Conservation (phyloP, 2,888 invertebrate genomes). For the Athalia cordata region DNA sequence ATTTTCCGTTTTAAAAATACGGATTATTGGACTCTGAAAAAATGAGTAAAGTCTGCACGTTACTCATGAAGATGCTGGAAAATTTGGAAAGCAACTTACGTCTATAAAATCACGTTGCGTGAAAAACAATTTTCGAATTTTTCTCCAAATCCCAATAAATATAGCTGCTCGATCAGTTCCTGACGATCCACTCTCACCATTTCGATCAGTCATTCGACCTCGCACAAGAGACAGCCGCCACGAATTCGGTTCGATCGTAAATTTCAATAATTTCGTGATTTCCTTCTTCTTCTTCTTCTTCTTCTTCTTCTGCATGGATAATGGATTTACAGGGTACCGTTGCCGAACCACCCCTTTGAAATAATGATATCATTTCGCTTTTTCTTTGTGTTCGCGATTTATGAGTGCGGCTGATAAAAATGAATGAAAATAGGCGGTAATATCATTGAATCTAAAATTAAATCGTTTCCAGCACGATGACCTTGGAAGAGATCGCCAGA, state of each 20-base stretch:
- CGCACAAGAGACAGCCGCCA: background rate
- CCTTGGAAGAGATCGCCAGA: background rate
- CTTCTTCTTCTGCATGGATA: too few relatives aligned
- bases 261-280: slow-evolving; percentile 35
- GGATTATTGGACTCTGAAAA: too few relatives aligned
- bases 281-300: slow-evolving; percentile 4
- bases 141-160: too few relatives aligned
- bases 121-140: too few relatives aligned
- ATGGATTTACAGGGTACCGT: slow-evolving; percentile 4
- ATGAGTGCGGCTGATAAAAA: background rate
- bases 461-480: slow-evolving; percentile 9
- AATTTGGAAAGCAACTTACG: too few relatives aligned
- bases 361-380: background rate
- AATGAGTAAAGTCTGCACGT: too few relatives aligned
- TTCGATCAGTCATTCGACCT: slow-evolving; percentile 4
- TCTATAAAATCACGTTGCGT: too few relatives aligned
- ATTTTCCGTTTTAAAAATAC: too few relatives aligned
- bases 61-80: too few relatives aligned
- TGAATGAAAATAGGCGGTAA: background rate
- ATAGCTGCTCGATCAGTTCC: too few relatives aligned
- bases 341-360: background rate
- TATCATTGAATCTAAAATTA: slow-evolving; percentile 5
- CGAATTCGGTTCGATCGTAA: background rate
- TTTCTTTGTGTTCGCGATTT: background rate
- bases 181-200: slow-evolving; percentile 5